These are phyloP conservation scores for Megamerina dolium DNA, from an alignment of 2,888 invertebrate species.

Conservation along the genomic window DNA sequence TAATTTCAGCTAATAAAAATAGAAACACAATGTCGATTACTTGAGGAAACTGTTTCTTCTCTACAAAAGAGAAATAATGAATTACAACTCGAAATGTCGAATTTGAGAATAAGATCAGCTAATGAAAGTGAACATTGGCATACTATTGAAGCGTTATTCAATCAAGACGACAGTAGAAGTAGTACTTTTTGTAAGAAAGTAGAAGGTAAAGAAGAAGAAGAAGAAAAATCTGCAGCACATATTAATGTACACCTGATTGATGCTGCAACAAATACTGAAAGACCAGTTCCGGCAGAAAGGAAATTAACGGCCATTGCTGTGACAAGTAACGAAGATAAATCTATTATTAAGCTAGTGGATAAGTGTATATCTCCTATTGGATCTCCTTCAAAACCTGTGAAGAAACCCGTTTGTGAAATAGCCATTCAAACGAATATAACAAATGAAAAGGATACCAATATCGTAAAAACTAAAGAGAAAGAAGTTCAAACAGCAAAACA, in stretches of 20 bases:
- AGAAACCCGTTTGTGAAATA: too few relatives aligned
- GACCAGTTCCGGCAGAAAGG: constrained; percentile 28
- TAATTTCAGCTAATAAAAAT: constrained; percentile 37
- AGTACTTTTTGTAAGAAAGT: constrained; percentile 3
- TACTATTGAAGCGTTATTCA: constrained; percentile 40
- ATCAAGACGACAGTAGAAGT: neutral
- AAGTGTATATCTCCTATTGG: constrained; percentile 38
- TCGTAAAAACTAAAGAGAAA: too few relatives aligned
- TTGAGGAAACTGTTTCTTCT: constrained; percentile 37
- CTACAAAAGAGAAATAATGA: constrained; percentile 29
- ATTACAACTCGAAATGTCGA: constrained; percentile 35
- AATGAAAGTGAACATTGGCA: constrained; percentile 46
- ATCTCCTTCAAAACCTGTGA: constrained; percentile 23
- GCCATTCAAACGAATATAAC: too few relatives aligned
- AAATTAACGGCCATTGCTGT: constrained; percentile 15
- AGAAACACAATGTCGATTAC: constrained; percentile 40
- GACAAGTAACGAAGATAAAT: constrained; percentile 5
- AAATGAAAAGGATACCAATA: too few relatives aligned
- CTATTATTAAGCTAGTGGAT: constrained; percentile 29
- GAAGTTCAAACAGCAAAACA: too few relatives aligned
- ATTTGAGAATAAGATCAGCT: constrained; percentile 34
- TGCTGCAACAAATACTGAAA: constrained; percentile 36
- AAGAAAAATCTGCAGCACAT: neutral
- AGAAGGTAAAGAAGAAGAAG: constrained; percentile 4
- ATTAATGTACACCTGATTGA: constrained; percentile 13